phyloP scores from a whole-genome alignment of 2,888 invertebrate genomes.

The Meandrusa payeni region DNA sequence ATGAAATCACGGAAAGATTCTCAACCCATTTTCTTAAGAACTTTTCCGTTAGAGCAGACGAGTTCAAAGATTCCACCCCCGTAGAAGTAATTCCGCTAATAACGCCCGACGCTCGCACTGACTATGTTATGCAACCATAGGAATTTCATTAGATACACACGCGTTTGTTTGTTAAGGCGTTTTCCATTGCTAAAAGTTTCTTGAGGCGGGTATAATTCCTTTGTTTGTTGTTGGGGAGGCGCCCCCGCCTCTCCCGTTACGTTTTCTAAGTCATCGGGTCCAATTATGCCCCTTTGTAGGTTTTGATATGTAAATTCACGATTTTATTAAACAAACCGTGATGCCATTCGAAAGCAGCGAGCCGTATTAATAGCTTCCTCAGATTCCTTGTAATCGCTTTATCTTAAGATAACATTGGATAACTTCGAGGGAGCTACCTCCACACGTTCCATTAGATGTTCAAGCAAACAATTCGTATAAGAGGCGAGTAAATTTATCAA shows the following conservation, averaged over 20 bases:
- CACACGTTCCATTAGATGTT: conserved; percentile 34
- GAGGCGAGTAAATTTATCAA: neutral
- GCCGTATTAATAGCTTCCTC: conserved; percentile 80
- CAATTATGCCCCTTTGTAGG: conserved; percentile 82
- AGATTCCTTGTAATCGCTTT: conserved; percentile 81
- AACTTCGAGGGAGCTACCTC: conserved; percentile 63
- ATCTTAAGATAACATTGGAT: conserved; percentile 75
- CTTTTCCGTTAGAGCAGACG: conserved; percentile 79
- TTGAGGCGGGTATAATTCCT: conserved; percentile 82
- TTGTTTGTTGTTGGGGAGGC: conserved; percentile 76
- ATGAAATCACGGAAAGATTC: conserved; percentile 76
- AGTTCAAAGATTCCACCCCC: conserved; percentile 78
- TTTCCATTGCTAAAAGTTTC: conserved; percentile 82
- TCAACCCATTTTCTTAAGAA: conserved; percentile 81
- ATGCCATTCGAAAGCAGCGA: conserved; percentile 79
- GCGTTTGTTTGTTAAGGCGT: conserved; percentile 81
- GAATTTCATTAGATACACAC: conserved; percentile 82
- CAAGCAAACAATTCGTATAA: conserved; percentile 6
- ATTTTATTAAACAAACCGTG: conserved; percentile 81
- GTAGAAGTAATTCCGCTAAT: conserved; percentile 79
- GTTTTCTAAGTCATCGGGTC: conserved; percentile 82
- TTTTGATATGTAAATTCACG: conserved; percentile 81
- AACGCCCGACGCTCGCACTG: conserved; percentile 72
- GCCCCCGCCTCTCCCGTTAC: conserved; percentile 69
- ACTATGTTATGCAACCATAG: conserved; percentile 80